A percentile compares a stretch with the other conserved stretches of the same genome.
Conservation (phyloP, 2,113 vertebrate species). For the Petrocephalus microphthalmus region DNA sequence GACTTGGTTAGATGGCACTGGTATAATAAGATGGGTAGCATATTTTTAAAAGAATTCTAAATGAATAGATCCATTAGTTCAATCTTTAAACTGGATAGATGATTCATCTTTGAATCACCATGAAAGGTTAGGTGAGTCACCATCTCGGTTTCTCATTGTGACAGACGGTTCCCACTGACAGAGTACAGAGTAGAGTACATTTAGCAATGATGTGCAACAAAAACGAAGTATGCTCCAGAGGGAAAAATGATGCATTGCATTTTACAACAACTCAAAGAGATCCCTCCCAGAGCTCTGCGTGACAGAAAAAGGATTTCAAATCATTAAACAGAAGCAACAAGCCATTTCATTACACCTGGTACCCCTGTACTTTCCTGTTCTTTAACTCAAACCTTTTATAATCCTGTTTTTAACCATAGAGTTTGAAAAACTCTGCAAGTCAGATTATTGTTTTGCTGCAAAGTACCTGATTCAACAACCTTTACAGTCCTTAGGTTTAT, state of each 20-base stretch:
- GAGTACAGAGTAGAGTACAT: not conserved
- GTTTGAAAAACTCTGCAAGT: not conserved
- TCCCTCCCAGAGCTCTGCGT: not conserved
- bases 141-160: not conserved
- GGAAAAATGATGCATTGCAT: not conserved
- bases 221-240: not conserved
- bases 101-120: not conserved
- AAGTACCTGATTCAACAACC: not conserved
- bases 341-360: not conserved
- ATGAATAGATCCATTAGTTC: not conserved
- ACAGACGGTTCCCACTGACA: not conserved
- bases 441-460: not conserved
- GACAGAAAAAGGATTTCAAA: not conserved
- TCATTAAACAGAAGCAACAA: not conserved
- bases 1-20: not conserved
- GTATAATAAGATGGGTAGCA: not conserved
- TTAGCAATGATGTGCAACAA: not conserved
- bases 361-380: not conserved
- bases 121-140: not conserved
- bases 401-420: not conserved
- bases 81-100: not conserved
- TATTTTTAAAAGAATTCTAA: not conserved
- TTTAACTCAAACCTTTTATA: not conserved
- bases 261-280: not conserved
- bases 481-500: not conserved